Conservation (phyloP, 2,888 invertebrate genomes). For the Tenthredo livida region DNA sequence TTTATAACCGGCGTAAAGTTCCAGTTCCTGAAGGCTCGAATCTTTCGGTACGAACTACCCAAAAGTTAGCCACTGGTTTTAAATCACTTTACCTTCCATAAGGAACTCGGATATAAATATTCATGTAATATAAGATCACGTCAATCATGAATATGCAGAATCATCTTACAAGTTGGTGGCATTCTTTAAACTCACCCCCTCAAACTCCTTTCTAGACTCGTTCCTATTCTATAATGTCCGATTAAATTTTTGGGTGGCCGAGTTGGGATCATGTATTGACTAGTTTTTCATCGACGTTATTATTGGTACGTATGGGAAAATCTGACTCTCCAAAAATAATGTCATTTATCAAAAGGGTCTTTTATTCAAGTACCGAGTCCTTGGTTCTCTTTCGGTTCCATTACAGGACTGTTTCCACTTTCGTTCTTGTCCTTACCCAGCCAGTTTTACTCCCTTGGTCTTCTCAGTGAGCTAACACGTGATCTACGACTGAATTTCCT, state of each 20-base stretch:
- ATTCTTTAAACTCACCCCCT: constrained; percentile 1
- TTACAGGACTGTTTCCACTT: neutral
- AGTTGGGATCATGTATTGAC: neutral
- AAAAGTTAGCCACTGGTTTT: constrained; percentile 41
- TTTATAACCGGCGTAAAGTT: constrained; percentile 48
- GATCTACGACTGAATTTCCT: constrained; percentile 61
- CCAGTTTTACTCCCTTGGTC: neutral
- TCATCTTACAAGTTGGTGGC: constrained; percentile 26
- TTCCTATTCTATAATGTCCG: neutral
- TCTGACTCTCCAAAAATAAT: neutral
- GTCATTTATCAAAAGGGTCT: neutral
- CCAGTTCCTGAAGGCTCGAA: constrained; percentile 6
- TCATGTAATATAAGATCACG: constrained; percentile 42
- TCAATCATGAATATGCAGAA: constrained; percentile 41
- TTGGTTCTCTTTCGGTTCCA: neutral
- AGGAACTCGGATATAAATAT: constrained; percentile 44
- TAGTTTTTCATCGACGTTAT: no score
- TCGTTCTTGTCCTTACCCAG: neutral
- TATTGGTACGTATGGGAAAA: no score
- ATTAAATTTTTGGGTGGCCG: neutral
- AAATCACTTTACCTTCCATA: constrained; percentile 42
- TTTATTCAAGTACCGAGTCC: neutral
- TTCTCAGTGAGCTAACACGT: constrained; percentile 53
- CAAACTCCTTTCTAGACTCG: neutral
- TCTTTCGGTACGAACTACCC: constrained; percentile 33